These are phyloP conservation scores for Apus apus DNA, from an alignment of 2,113 vertebrate species.

Conservation along the genomic window DNA sequence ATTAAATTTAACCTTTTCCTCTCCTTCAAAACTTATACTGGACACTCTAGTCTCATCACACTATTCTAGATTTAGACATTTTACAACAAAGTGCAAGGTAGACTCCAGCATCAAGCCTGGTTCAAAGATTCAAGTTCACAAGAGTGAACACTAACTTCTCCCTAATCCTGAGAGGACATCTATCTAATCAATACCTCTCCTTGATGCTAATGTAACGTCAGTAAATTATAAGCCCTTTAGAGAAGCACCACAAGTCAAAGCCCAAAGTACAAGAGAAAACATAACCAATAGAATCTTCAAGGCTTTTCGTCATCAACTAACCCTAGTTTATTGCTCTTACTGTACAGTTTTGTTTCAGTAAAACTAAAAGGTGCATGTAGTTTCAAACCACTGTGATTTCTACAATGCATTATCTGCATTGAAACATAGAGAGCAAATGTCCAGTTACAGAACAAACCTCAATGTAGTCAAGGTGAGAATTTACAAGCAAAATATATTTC, in stretches of 20 bases:
- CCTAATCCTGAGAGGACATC: neutral
- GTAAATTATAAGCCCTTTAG: neutral
- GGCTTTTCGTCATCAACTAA: neutral
- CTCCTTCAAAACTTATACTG: neutral
- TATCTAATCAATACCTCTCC: neutral
- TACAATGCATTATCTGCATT: neutral
- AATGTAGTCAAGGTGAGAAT: neutral
- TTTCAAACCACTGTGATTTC: neutral
- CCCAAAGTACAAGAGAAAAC: neutral
- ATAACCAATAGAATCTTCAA: neutral
- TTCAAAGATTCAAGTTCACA: neutral
- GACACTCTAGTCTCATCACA: neutral
- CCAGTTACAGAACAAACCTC: neutral
- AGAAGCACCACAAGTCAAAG: neutral
- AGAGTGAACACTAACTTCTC: neutral
- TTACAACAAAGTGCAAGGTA: neutral
- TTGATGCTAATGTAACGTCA: neutral
- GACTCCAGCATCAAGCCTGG: neutral
- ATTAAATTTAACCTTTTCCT: neutral
- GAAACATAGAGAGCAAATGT: neutral
- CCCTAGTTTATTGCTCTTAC: neutral
- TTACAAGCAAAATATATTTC: neutral
- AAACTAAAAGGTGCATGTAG: accelerated
- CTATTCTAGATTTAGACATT: neutral
- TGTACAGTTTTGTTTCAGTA: neutral